phyloP scores from a whole-genome alignment of 2,113 vertebrate species.

The Odontesthes bonariensis region DNA sequence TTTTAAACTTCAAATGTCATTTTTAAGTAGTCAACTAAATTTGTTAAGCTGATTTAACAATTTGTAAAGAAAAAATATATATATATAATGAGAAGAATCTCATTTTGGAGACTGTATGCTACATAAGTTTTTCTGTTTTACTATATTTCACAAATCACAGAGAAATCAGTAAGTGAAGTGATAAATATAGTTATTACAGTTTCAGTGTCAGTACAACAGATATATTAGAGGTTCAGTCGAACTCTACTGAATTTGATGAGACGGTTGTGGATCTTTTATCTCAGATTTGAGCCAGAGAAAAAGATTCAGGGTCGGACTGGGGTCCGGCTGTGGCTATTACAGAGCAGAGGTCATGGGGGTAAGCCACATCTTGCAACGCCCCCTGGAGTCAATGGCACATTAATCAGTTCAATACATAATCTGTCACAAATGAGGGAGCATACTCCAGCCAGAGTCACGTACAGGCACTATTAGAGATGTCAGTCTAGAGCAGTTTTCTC shows the following conservation, averaged over 20 bases:
- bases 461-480: slow-evolving; percentile 56
- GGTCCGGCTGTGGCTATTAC: slow-evolving; percentile 40
- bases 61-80: background rate
- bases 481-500: slow-evolving; percentile 63
- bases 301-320: slow-evolving; percentile 22
- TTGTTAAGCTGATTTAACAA: background rate
- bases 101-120: too few species aligned
- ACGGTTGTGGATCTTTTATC: slow-evolving; percentile 13
- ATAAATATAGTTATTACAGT: slow-evolving; percentile 10
- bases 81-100: too few species aligned
- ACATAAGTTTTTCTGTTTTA: too few species aligned
- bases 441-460: slow-evolving; percentile 56
- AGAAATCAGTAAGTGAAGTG: slow-evolving; percentile 1
- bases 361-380: slow-evolving; percentile 54
- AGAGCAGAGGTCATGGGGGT: slow-evolving; percentile 51
- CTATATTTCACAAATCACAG: slow-evolving; percentile 4
- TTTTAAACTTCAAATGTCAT: too few species aligned
- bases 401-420: slow-evolving; percentile 65
- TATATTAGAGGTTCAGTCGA: slow-evolving; percentile 23
- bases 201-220: background rate
- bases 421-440: slow-evolving; percentile 53
- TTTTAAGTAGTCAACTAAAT: background rate
- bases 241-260: slow-evolving; percentile 21
- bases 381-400: slow-evolving; percentile 46
- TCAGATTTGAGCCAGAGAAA: slow-evolving; percentile 29